These are phyloP conservation scores for Hemibagrus guttatus DNA, from an alignment of 2,797 vertebrate genomes.

Conservation along the genomic window DNA sequence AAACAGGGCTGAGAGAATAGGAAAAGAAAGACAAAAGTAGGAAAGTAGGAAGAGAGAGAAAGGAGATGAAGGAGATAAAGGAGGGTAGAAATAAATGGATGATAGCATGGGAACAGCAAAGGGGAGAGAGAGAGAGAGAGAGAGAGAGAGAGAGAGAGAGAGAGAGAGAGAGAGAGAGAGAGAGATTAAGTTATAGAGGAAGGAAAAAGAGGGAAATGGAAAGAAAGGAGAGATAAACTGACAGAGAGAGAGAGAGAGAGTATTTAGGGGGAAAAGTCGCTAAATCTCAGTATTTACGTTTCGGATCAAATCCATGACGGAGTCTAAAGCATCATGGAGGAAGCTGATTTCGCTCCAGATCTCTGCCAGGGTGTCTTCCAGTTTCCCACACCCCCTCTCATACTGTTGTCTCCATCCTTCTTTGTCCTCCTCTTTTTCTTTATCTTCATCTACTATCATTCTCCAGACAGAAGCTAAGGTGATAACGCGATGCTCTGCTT, in stretches of 20 bases:
- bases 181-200: neutral
- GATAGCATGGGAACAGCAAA: neutral
- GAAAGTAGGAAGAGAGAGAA: neutral
- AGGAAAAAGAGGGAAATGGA: neutral
- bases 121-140: neutral
- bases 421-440: constrained; percentile 33
- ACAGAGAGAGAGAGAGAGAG: neutral
- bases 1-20: neutral
- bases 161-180: neutral
- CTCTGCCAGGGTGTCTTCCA: constrained; percentile 48
- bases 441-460: constrained; percentile 47
- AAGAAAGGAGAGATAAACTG: neutral
- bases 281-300: constrained; percentile 54
- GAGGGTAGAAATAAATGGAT: neutral
- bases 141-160: neutral
- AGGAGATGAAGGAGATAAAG: neutral
- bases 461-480: constrained; percentile 56
- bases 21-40: neutral
- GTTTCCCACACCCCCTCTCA: constrained; percentile 29
- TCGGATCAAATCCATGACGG: constrained; percentile 58
- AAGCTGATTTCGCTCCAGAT: constrained; percentile 59
- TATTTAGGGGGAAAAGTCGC: neutral
- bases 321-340: constrained; percentile 56
- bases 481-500: constrained; percentile 53
- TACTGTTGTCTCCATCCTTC: constrained; percentile 45